Conservation (phyloP, 2,113 vertebrate species). For the Fukomys damarensis region DNA sequence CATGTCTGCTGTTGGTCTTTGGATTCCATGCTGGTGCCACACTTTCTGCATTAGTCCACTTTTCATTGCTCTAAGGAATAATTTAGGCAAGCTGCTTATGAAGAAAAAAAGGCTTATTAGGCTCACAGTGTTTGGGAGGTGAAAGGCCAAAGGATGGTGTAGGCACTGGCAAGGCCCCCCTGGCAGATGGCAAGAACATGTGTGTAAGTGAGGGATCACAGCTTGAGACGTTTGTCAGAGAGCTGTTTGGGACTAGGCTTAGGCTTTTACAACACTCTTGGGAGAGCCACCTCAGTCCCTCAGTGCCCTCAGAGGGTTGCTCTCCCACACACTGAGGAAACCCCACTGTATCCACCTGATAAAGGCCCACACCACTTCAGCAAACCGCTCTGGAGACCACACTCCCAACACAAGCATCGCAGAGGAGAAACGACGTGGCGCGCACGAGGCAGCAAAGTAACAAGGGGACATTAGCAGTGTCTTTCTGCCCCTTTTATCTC, state of each 20-base stretch:
- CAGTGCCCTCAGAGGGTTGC: not conserved
- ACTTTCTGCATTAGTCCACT: not conserved
- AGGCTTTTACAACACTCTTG: not conserved
- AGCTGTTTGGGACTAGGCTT: not conserved
- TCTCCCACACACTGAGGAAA: not conserved
- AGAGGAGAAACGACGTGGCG: no score
- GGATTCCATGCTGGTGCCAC: not conserved
- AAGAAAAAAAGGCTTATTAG: not conserved
- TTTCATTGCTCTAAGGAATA: not conserved
- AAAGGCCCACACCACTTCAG: not conserved
- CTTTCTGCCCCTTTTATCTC: no score
- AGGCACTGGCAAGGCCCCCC: not conserved
- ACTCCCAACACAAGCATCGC: not conserved
- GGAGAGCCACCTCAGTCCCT: not conserved
- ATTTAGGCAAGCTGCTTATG: not conserved
- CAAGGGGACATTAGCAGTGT: no score
- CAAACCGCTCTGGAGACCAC: not conserved
- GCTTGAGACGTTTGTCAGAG: not conserved
- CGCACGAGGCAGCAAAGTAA: no score
- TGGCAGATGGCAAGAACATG: not conserved
- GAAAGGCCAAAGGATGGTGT: not conserved
- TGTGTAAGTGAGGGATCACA: not conserved
- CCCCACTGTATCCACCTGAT: not conserved
- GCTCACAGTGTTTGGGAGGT: no score
- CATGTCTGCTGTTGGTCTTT: not conserved